Evolutionary conservation across 2,797 vertebrate species (phyloP), one percentile per base, ranked within the genome.

Genomic region (Pseudochirops corinnae): DNA sequence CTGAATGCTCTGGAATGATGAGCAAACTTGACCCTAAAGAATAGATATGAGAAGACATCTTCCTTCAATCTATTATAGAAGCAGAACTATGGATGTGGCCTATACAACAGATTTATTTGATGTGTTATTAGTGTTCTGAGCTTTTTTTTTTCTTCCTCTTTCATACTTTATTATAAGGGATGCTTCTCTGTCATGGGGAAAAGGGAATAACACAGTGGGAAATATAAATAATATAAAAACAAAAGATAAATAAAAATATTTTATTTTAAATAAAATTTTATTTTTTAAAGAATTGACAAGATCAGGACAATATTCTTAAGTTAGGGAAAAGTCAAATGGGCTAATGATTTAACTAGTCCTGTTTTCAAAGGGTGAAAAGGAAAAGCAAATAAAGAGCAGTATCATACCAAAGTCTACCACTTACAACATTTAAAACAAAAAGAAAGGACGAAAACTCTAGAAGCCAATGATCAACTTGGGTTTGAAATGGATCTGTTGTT

Each of bases 271-370:
- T 28, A 58, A 26, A 58, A 28, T 58, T 62, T 33, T 33, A 62
- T 62, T 62, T 94, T 55, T 95, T 74, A 92, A 31, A 93, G 87
- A 96, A 94, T 39, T 92, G 29, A 93, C 94, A 67, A 55, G 0
- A 74, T n/a, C 11, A 62, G 55, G 52, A 93, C 46, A 9, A 91
- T 62, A 92, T 21, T 94, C 93, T 58, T 52, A 94, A 96, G 29
- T 90, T 93, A 92, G 31, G 58, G 31, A 82, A 92, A 95, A 95
- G 91, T 95, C 93, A 97, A 96, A 91, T n/a, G 92, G 82, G 93
- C n/a, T 96, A 96, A 56, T 92, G 87, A 95, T 93, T 94, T 92
- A 95, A 82, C 0, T 2, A 18, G 29, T 52, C 55, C 56, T 92
- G 67, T 91, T 87, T 94, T 33, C 87, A 90, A 52, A 46, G 24